Base-by-base conservation (phyloP, 2,113 vertebrate genomes). In the Oncorhynchus nerka region DNA sequence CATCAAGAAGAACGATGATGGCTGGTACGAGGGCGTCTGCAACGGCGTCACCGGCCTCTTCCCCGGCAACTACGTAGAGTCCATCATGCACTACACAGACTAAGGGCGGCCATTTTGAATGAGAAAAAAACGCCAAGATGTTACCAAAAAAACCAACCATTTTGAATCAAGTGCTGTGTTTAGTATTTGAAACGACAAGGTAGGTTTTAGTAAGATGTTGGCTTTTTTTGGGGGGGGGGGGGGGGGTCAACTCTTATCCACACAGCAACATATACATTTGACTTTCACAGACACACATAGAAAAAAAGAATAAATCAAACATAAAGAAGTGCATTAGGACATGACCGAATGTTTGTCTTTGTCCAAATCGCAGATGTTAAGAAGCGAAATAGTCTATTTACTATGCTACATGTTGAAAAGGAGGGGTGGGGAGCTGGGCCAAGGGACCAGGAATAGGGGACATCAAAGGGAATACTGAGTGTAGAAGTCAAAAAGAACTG, bases 71-170 rank as follows among this genome's bases (percentile, higher is more conserved):
- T 99, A 99, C 0, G 97, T 99, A 0, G 98, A 99, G 90, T 96
- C 97, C 82, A 97, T 99, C 95, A 99, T 99, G 97, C 98, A 99
- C 95, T 99, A 99, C 91, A 94, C 98, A 24, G 97, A 99, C 93
- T 99, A 95, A 93, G 82, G 89, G 9, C 73, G 61, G 77, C 64
- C 48, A 61, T 71, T 82, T 77, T 49, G 77, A 66, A 73, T 62
- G 73, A 82, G 77, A 70, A 79, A 68, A 79, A 79, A 81, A 78
- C 7, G 59, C 51, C 9, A 81, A 79, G 61, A 77, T 82, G 78
- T 45, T 45, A 45, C 39, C 8, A 89, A 79, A 72, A 83, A 82
- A 82, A 70, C 68, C 76, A 73, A 45, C 0, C 39, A 45, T 45
- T 45, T 45, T 45, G 39, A 45, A 45, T 11, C 39, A 45, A 87